A percentile compares a stretch with the other conserved stretches of the same genome.
These are phyloP conservation scores for Paedocypris sp. DNA, from an alignment of 2,113 vertebrate genomes.

Conservation along the genomic window DNA sequence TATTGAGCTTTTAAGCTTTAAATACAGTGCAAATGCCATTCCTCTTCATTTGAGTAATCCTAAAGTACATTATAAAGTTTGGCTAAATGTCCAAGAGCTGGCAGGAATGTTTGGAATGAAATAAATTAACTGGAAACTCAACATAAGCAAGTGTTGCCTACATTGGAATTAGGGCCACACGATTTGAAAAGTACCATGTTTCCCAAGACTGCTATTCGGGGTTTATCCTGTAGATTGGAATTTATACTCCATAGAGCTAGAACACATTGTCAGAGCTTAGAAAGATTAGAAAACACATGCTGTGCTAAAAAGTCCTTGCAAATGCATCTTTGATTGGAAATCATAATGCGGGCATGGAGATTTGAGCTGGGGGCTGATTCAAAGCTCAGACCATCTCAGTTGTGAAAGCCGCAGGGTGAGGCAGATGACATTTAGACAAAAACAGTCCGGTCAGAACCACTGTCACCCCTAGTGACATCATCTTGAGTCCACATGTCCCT, in stretches of 20 bases:
- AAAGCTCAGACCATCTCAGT: neutral
- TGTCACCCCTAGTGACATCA: conserved; percentile 16
- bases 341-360: neutral
- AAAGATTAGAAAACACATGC: neutral
- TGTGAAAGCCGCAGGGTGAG: neutral
- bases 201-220: neutral
- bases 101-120: no score
- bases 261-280: neutral
- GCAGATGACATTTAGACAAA: conserved; percentile 26
- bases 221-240: neutral
- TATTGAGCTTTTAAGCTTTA: no score
- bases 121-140: neutral
- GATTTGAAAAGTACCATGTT: neutral
- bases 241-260: neutral
- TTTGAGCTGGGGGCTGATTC: neutral
- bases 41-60: no score
- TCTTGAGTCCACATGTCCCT: conserved; percentile 14
- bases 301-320: neutral
- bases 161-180: neutral
- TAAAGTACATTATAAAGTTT: no score
- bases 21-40: no score
- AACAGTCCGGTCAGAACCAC: neutral
- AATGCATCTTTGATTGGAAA: neutral
- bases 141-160: neutral
- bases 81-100: no score